Evolutionary conservation across 2,888 invertebrate species (phyloP), one percentile per base, ranked within the genome.

Genomic region (Brachypterus glaber): DNA sequence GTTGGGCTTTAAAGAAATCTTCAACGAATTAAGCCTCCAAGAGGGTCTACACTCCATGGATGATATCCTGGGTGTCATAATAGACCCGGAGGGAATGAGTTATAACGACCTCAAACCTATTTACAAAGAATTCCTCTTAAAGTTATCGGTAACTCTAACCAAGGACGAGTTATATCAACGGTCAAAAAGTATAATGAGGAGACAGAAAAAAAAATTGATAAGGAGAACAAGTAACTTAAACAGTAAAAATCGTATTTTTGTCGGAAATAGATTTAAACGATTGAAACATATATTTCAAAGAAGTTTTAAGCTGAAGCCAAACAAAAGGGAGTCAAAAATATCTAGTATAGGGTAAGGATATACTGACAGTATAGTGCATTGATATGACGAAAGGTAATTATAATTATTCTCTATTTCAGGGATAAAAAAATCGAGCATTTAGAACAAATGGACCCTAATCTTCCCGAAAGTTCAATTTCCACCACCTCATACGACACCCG

Each of bases 51-150:
- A 86, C 59, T 88, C 85, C 39, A 77, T 89, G 67, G 89, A 90
- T 59, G 88, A 88, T 55, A 88, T 88, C 53, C 71, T 91, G 33
- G 84, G 82, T 55, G 84, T 85, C 57, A 90, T 91, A 59, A 87
- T 91, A 53, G 86, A 89, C 64, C 81, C 88, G 21, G 87, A 90
- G 62, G 90, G 90, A 41, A 90, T 90, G 89, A 88, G 88, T 37
- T 90, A 89, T 64, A 90, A 90, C 67, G 89, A 90, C 57, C 71
- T 91, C 43, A 89, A 89, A 62, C 90, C 90, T 29, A 83, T 90
- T 45, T 90, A 91, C 61, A 88, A 90, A 62, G 90, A 90, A 66
- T 87, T 91, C 58, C 69, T 91, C 32, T 65, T 90, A 24, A 90
- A 90, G 65, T 67, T 91, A 45, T 87, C 90, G 2, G 79, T 90